Conservation (phyloP, 2,888 invertebrate genomes). For the Lampropteryx suffumata region DNA sequence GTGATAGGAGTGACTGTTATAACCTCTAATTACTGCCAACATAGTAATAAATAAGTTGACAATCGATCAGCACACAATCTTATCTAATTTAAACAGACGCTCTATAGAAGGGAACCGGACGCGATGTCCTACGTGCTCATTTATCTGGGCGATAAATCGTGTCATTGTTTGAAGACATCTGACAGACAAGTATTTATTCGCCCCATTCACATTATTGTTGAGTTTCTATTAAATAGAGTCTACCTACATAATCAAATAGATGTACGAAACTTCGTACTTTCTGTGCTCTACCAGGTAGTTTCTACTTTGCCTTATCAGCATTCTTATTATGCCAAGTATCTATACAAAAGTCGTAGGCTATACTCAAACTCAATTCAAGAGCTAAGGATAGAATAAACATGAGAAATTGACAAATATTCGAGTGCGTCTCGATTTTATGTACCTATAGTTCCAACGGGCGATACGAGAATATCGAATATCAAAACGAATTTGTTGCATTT, state of each 20-base stretch:
- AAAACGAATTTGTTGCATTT: too few relatives aligned
- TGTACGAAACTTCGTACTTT: not conserved
- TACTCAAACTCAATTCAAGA: too few relatives aligned
- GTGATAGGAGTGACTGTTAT: not conserved
- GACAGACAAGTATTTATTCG: slow-evolving; percentile 52
- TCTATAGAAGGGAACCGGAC: slow-evolving; percentile 20
- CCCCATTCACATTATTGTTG: slow-evolving; percentile 42
- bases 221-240: too few relatives aligned
- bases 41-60: slow-evolving; percentile 14
- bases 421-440: too few relatives aligned
- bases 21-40: not conserved
- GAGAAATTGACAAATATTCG: too few relatives aligned
- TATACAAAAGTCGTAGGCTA: too few relatives aligned
- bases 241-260: too few relatives aligned
- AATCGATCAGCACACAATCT: slow-evolving; percentile 29
- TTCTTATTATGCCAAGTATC: too few relatives aligned
- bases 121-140: slow-evolving; percentile 43
- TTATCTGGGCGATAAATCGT: slow-evolving; percentile 53
- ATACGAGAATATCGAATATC: too few relatives aligned
- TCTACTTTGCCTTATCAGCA: too few relatives aligned
- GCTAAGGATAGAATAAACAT: too few relatives aligned
- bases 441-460: too few relatives aligned
- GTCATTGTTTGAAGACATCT: slow-evolving; percentile 49
- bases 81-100: slow-evolving; percentile 28
- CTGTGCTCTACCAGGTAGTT: not conserved